Conservation (phyloP, 2,797 vertebrate species). For the Poliocrania exsul region DNA sequence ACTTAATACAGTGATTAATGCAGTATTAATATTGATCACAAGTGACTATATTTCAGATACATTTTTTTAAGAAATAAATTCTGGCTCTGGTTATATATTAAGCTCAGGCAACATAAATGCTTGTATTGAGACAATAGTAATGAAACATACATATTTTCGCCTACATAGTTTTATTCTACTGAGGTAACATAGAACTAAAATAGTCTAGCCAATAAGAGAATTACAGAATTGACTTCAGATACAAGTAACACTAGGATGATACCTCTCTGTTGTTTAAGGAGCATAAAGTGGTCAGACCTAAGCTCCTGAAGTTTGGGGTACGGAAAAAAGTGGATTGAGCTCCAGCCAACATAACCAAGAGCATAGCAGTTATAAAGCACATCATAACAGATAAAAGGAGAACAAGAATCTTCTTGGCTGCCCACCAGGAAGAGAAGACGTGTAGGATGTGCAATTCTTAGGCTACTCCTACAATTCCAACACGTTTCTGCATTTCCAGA, state of each 20-base stretch:
- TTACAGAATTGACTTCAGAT: neutral
- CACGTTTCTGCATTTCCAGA: neutral
- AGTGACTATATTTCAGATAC: neutral
- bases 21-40: neutral
- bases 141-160: neutral
- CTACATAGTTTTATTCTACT: neutral
- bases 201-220: neutral
- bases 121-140: neutral
- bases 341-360: neutral
- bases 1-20: neutral
- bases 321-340: neutral
- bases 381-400: neutral
- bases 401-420: neutral
- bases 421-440: neutral
- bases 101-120: neutral
- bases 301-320: neutral
- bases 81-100: neutral
- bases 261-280: neutral
- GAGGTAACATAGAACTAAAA: neutral
- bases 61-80: neutral
- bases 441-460: neutral
- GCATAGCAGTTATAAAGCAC: rapidly evolving
- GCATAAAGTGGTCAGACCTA: neutral
- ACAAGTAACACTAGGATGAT: neutral
- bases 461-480: neutral